Evolutionary conservation across 1,140 invertebrate genomes (phyloP), one percentile per base, ranked within the genome.

Genomic region (Cryptotermes secundus): DNA sequence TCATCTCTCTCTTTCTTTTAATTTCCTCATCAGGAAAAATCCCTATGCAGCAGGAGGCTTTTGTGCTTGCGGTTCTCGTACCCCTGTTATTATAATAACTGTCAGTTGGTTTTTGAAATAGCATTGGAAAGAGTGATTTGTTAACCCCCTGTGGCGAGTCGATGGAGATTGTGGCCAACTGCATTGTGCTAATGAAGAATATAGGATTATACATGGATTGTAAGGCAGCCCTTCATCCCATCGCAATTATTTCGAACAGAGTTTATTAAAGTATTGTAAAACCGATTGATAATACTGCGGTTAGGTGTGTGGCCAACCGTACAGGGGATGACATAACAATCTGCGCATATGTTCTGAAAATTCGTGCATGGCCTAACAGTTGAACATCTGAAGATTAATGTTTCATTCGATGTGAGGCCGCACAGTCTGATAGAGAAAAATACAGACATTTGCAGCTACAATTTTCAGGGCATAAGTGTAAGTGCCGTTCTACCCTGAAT

Each of bases 91-190:
- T 72, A 72, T 31, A 26, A 31, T 72, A 26, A 31, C 59, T 72
- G 59, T 72, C 59, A 72, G 59, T 72, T 72, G 59, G 59, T n/a
- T 72, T 72, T 72, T 72, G 26, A 72, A 72, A 72, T 72, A 72
- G 59, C 26, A 72, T 72, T 49, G 1, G 45, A 19, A 49, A 26
- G 59, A 72, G 26, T 72, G 26, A 72, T 72, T 72, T 72, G 59
- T 72, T 72, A 31, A 72, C 59, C 59, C 59, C 59, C 59, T 72
- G 26, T 31, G 59, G 59, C n/a, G 59, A 72, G 31, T n/a, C 59
- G 59, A 72, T 72, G 59, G 59, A 72, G 26, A 31, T 72, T 31
- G 59, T 72, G 59, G 59, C 59, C 3, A 22, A 31, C 59, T 72
- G n/a, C 59, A 72, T 72, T 72, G 59, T 4, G 16, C 59, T 72